Evolutionary conservation across 1,140 invertebrate genomes (phyloP), one percentile per base, ranked within the genome.

Genomic region (Aphelenchoides besseyi): DNA sequence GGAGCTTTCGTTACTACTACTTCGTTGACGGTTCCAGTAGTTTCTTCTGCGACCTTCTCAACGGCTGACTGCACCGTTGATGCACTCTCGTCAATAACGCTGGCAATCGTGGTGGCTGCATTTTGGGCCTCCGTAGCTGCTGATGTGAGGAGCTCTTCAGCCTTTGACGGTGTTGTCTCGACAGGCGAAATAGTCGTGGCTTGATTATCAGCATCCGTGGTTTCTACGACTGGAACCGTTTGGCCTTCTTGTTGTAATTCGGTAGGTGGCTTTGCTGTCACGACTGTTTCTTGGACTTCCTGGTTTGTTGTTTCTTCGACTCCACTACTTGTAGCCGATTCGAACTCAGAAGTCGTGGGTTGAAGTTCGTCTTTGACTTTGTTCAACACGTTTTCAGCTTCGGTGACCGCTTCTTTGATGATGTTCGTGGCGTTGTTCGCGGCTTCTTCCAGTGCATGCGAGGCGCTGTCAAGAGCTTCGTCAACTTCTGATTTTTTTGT

Each of bases 371-470:
- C 41, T 23, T 48, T 23, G 41, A 48, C 23, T 23, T 48, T 48
- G 12, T 48, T 23, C 12, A 48, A 23, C 41, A 23, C 41, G 12
- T 48, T 23, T 23, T 48, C 12, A 12, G 41, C 41, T 23, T 48
- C 23, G 41, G 41, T 48, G 41, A 48, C 41, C 41, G 41, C 41
- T 23, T 48, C 41, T 48, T 48, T 48, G 41, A 48, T 48, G 41
- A 48, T 48, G 41, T 48, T 48, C 41, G 41, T 48, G 41, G 41
- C 41, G 41, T 48, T 48, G 12, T 48, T 23, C 41, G 12, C 23
- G 12, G 41, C 41, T 48, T 48, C 41, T 23, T 48, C 12, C 12
- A 48, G 41, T 12, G 23, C 23, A 12, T 48, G 12, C 41, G 41
- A 48, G 41, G 41, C 41, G 41, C 12, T 16, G 41, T 48, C 23